Percentiles rank a stretch among this genome's conserved stretches.
Conservation (phyloP, 2,888 invertebrate genomes). For the Nemoura dubitans region DNA sequence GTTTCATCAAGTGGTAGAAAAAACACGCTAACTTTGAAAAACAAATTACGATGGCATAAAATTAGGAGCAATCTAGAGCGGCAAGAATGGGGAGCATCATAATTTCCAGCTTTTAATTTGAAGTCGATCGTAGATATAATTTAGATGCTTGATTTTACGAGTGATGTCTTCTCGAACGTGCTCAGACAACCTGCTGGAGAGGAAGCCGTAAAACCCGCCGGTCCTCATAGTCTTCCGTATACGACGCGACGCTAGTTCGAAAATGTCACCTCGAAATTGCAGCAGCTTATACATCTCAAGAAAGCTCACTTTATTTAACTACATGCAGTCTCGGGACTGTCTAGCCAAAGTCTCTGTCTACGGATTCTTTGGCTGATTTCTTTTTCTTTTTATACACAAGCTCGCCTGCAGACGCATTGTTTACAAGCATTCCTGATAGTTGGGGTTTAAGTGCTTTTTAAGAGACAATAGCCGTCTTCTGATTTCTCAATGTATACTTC, state of each 20-base stretch:
- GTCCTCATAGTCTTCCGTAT: not conserved
- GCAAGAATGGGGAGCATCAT: not conserved
- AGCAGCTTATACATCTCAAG: not conserved
- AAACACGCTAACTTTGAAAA: not conserved
- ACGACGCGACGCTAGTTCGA: not conserved
- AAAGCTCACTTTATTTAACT: not conserved
- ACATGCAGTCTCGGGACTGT: not conserved
- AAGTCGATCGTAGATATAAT: not conserved
- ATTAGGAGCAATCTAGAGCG: not conserved
- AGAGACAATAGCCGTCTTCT: not conserved
- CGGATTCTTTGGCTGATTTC: not conserved
- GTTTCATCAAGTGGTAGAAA: not conserved
- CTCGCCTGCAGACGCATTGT: not conserved
- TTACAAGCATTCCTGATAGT: not conserved
- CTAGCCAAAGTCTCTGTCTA: not conserved
- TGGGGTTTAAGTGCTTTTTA: not conserved
- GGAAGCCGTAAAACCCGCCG: not conserved
- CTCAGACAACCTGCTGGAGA: not conserved
- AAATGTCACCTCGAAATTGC: not conserved
- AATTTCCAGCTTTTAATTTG: not conserved
- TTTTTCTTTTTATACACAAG: not conserved
- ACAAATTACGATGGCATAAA: not conserved
- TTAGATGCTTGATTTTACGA: not conserved
- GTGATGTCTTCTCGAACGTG: not conserved
- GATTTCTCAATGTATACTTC: not conserved